Evolutionary conservation across 2,113 vertebrate genomes (phyloP).

Genomic region (Chlorocebus sabaeus): DNA sequence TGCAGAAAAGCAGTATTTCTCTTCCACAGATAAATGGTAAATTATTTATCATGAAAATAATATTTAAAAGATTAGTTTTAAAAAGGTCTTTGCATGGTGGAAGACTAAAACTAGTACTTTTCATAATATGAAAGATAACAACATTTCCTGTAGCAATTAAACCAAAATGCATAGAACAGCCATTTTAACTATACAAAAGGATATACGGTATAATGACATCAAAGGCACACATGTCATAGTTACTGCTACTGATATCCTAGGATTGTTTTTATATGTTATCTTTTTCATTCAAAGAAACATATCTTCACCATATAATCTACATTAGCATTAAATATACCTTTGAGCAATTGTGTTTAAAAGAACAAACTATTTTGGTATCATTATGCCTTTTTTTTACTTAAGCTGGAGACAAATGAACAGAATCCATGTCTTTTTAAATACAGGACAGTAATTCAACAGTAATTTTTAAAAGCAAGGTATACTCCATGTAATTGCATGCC

Average conservation of each 20-base stretch:
- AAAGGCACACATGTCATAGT: neutral
- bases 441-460: neutral
- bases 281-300: slow-evolving; percentile 31
- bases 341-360: neutral
- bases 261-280: slow-evolving; percentile 1
- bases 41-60: slow-evolving; percentile 19
- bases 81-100: neutral
- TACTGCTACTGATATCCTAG: neutral
- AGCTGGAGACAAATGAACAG: neutral
- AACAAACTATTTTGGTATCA: neutral
- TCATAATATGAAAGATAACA: neutral
- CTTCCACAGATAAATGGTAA: slow-evolving; percentile 43
- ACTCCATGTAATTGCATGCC: neutral
- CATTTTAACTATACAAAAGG: slow-evolving; percentile 18
- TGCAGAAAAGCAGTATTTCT: slow-evolving; percentile 25
- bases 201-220: neutral
- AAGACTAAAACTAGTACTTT: neutral
- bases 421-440: neutral
- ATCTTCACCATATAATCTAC: neutral
- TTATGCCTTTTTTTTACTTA: neutral
- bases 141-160: neutral
- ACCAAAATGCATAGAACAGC: neutral
- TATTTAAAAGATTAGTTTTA: slow-evolving; percentile 23
- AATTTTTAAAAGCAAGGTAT: slow-evolving; percentile 28
- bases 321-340: neutral